phyloP scores from a whole-genome alignment of 2,797 vertebrate species.

The Arremon aurantiirostris region DNA sequence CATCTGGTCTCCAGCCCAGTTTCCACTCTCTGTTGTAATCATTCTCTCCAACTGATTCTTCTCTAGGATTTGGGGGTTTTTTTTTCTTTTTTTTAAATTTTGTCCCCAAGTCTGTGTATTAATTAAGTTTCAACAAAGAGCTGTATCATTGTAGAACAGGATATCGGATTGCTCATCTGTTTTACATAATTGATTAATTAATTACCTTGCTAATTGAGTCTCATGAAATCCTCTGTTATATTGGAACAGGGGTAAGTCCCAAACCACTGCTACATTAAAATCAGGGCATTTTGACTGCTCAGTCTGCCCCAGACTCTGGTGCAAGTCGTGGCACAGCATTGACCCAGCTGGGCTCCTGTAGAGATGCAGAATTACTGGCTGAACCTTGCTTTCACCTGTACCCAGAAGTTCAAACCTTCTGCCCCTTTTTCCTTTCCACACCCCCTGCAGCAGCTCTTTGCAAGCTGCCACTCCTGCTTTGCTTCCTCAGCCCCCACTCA shows the following conservation, averaged over 20 bases:
- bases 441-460: background rate
- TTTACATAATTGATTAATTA: slow-evolving; percentile 69
- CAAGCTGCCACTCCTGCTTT: no score
- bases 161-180: slow-evolving; percentile 35
- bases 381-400: background rate
- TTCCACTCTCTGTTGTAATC: background rate
- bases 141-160: background rate
- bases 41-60: background rate
- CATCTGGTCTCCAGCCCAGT: background rate
- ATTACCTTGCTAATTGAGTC: slow-evolving; percentile 53
- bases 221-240: background rate
- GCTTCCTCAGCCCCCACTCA: background rate
- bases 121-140: slow-evolving; percentile 58
- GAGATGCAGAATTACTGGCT: background rate
- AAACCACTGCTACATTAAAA: background rate
- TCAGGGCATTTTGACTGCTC: background rate
- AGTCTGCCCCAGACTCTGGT: background rate
- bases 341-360: accelerated
- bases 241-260: background rate
- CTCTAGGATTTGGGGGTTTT: background rate
- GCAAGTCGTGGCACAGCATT: accelerated
- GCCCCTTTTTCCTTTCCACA: background rate
- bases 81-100: background rate
- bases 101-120: slow-evolving; percentile 24
- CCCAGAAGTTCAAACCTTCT: background rate